Base-by-base conservation (phyloP, 2,797 vertebrate species). In the Phataginus tricuspis region DNA sequence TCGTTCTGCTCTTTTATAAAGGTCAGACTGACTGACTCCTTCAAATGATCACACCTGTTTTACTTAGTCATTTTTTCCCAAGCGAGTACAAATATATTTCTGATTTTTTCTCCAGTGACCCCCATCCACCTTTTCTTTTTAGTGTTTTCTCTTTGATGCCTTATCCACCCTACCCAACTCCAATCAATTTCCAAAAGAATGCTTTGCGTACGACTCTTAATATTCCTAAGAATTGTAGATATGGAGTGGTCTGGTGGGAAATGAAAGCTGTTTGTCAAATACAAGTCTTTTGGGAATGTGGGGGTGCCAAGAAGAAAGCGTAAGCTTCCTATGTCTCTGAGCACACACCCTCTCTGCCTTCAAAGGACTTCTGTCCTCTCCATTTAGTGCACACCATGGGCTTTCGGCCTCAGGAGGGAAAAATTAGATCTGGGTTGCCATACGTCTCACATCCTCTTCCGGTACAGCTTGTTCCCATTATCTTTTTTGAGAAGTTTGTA, bases 41-140 rank as follows among this genome's bases (percentile, higher is more conserved):
- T 96, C 90, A 71, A 61, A 96, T 74, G 88, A 95, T 96, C 77
- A 59, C 45, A 51, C 79, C 95, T 94, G 95, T 90, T 95, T 95
- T 92, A 80, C 90, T 97, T 75, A 74, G 77, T 96, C 85, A 94
- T 91, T 94, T 93, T 91, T 90, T 85, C 51, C 78, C 69, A 87
- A 96, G 51, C 7, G 42, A 31, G n/a, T 84, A 78, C n/a, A 88
- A 94, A 91, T 94, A 74, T 90, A 95, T 82, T 93, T 88, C 71
- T 84, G 66, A 95, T 87, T 55, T 95, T 94, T 86, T 83, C 80
- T 15, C 34, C 12, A 53, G 59, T 95, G 93, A 95, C 79, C 82
- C 51, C 55, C 84, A 61, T 45, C 95, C 57, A 37, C 34, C 75
- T 95, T 92, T 79, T 94, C 66, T 88, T 84, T 63, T 84, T 49